Percentiles rank a stretch among this genome's conserved stretches.
phyloP scores from a whole-genome alignment of 92 coral and sea anemone species.

The Parazoanthus swiftii region DNA sequence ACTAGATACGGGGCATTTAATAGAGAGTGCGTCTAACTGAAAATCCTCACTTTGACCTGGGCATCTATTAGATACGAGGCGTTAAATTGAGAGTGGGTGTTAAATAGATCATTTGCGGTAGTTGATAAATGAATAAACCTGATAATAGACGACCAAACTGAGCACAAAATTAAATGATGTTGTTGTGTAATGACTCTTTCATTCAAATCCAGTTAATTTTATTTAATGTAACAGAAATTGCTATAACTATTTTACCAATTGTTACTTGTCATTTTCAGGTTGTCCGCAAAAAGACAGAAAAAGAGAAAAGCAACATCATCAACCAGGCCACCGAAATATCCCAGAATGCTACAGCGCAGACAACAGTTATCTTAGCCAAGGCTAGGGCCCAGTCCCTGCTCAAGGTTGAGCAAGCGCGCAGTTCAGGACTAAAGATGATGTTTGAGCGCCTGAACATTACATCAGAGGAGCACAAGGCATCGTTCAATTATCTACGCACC shows the following conservation, averaged over 20 bases:
- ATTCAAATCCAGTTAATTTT: too few relatives aligned
- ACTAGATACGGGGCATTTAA: too few relatives aligned
- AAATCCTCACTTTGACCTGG: too few relatives aligned
- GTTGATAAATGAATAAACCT: too few relatives aligned
- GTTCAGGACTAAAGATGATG: slow-evolving; percentile 40
- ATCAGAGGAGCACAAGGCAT: slow-evolving; percentile 46
- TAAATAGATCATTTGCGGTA: too few relatives aligned
- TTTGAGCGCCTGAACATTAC: slow-evolving; percentile 43
- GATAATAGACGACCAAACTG: too few relatives aligned
- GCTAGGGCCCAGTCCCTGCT: slow-evolving; percentile 41
- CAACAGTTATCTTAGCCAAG: slow-evolving; percentile 27
- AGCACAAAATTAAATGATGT: too few relatives aligned
- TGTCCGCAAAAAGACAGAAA: slow-evolving; percentile 50
- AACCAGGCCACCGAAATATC: slow-evolving; percentile 41
- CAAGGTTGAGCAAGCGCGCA: slow-evolving; percentile 48
- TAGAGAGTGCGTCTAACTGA: too few relatives aligned
- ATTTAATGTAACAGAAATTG: too few relatives aligned
- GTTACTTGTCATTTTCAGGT: slow-evolving; percentile 7
- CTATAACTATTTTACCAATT: not conserved
- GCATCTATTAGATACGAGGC: too few relatives aligned
- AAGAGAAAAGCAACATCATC: slow-evolving; percentile 30
- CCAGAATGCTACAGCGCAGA: slow-evolving; percentile 53
- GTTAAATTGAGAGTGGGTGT: too few relatives aligned
- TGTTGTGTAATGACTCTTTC: too few relatives aligned
- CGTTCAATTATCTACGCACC: slow-evolving; percentile 50